phyloP scores from a whole-genome alignment of 2,888 invertebrate genomes.

The Gastrophysa polygoni region DNA sequence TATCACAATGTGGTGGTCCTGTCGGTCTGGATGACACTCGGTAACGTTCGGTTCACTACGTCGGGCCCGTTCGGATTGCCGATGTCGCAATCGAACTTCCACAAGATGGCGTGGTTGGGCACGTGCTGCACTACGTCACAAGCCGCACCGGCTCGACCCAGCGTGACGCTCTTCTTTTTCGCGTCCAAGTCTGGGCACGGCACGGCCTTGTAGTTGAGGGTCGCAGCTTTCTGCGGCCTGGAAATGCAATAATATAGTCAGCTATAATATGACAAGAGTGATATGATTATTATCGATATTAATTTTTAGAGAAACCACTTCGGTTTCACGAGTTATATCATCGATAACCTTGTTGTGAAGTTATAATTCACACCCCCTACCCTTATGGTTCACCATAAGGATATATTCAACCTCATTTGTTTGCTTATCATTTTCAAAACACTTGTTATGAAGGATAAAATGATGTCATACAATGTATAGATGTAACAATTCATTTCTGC shows the following conservation, averaged over 20 bases:
- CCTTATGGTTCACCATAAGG: too few relatives aligned
- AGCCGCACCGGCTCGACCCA: constrained; percentile 50
- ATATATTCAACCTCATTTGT: too few relatives aligned
- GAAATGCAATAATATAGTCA: neutral
- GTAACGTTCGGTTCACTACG: constrained; percentile 54
- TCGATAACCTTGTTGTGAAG: too few relatives aligned
- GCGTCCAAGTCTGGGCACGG: constrained; percentile 46
- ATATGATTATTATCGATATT: too few relatives aligned
- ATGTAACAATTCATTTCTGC: too few relatives aligned
- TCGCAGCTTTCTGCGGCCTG: constrained; percentile 46
- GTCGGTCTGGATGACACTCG: constrained; percentile 52
- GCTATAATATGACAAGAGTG: neutral
- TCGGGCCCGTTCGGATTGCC: constrained; percentile 56
- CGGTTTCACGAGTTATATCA: too few relatives aligned
- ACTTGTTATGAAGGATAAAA: too few relatives aligned
- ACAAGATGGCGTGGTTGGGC: constrained; percentile 58
- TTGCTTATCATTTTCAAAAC: too few relatives aligned
- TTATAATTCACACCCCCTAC: too few relatives aligned
- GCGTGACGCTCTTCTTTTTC: constrained; percentile 27
- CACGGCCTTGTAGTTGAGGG: constrained; percentile 49
- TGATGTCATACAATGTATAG: too few relatives aligned
- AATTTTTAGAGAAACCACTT: too few relatives aligned
- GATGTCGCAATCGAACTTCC: constrained; percentile 59
- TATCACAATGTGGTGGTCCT: constrained; percentile 60
- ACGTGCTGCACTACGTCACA: constrained; percentile 88